A percentile compares a stretch with the other conserved stretches of the same genome.
Conservation (phyloP, 2,797 vertebrate genomes). For the Echeneis naucrates region DNA sequence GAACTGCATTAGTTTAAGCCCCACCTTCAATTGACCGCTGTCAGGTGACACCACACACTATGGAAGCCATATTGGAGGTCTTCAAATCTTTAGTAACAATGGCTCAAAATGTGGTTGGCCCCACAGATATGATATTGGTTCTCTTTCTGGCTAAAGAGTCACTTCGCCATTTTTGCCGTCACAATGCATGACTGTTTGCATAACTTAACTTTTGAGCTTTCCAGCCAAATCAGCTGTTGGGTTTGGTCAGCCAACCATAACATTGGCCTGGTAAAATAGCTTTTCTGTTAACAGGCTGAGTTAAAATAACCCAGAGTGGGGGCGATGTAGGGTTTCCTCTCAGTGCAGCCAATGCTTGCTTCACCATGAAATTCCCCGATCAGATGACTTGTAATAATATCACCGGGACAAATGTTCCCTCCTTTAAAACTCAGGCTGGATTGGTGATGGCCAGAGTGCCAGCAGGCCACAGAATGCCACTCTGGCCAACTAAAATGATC, state of each 20-base stretch:
- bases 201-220: conserved; percentile 15
- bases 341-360: too few species aligned
- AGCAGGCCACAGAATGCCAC: too few species aligned
- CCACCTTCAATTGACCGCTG: not conserved
- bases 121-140: conserved; percentile 10
- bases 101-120: conserved; percentile 3
- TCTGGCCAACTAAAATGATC: too few species aligned
- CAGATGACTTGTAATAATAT: too few species aligned
- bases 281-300: not conserved
- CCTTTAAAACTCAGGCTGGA: too few species aligned
- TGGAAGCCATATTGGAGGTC: conserved; percentile 18
- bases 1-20: conserved; percentile 21
- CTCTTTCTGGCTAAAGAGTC: conserved; percentile 17
- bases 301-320: too few species aligned
- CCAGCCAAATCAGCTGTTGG: not conserved
- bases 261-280: conserved; percentile 8
- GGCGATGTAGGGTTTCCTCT: too few species aligned
- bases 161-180: not conserved
- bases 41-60: conserved; percentile 13
- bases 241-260: conserved; percentile 1
- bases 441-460: too few species aligned
- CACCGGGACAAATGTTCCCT: too few species aligned
- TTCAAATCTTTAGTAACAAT: conserved; percentile 10
- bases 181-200: too few species aligned
- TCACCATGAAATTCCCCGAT: too few species aligned